These are phyloP conservation scores for Eidolon dupreanum DNA, from an alignment of 2,797 vertebrate species.

Conservation along the genomic window DNA sequence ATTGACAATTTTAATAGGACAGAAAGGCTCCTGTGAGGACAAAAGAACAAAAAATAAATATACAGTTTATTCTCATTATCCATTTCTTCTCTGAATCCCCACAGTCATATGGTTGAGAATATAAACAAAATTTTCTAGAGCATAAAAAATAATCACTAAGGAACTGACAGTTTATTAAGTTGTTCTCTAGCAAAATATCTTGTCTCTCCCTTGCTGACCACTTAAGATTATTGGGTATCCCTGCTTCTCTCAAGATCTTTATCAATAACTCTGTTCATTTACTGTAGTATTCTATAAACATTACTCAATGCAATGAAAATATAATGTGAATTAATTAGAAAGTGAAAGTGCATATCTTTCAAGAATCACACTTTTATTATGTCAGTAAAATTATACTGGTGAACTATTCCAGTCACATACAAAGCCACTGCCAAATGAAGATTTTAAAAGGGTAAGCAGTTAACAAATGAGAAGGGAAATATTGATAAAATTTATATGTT, in stretches of 20 bases:
- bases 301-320: constrained; percentile 63
- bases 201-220: background rate
- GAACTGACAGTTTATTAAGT: constrained; percentile 35
- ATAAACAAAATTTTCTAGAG: constrained; percentile 28
- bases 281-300: constrained; percentile 34
- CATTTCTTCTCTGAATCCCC: background rate
- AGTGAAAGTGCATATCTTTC: constrained; percentile 46
- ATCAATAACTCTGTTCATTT: constrained; percentile 54
- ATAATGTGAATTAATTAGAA: constrained; percentile 72
- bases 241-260: background rate
- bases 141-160: background rate
- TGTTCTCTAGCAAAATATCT: constrained; percentile 19
- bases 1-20: constrained; percentile 43
- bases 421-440: background rate
- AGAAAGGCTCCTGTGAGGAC: background rate
- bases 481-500: background rate
- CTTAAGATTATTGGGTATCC: background rate
- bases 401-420: background rate
- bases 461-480: background rate
- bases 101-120: background rate
- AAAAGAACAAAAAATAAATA: constrained; percentile 41
- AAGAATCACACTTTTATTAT: constrained; percentile 59
- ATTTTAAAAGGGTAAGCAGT: background rate
- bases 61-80: constrained; percentile 7
- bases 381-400: constrained; percentile 7